Conservation (phyloP, 2,888 invertebrate species). For the Lumbricus terrestris region DNA sequence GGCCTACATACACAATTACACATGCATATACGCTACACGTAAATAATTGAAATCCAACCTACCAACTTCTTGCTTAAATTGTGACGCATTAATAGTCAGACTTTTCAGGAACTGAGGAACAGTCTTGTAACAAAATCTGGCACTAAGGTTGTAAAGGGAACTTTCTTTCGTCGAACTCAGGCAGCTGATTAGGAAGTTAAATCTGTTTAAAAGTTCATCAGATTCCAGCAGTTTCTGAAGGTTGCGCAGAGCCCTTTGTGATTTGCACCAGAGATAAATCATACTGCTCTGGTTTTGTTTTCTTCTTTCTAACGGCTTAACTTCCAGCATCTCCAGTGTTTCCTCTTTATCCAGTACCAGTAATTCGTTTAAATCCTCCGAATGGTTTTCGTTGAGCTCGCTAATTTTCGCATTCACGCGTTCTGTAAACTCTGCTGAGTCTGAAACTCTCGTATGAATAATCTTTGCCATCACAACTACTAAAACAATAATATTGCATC, state of each 20-base stretch:
- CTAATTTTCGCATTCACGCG: background rate
- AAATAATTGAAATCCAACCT: background rate
- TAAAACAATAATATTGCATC: background rate
- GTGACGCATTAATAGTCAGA: background rate
- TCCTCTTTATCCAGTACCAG: no score
- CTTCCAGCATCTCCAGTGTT: no score
- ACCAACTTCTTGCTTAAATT: background rate
- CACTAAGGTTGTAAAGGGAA: no score
- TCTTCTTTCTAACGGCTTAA: background rate
- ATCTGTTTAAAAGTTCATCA: background rate
- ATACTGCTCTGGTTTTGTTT: background rate
- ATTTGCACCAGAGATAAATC: background rate
- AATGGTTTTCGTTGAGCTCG: background rate
- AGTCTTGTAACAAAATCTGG: no score
- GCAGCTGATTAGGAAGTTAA: background rate
- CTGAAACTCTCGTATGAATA: background rate
- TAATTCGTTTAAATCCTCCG: no score
- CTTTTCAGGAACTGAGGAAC: background rate
- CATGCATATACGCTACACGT: no score
- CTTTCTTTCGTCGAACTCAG: background rate
- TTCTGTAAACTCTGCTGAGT: background rate
- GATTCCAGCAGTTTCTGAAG: background rate
- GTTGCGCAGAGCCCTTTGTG: background rate
- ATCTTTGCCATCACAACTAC: background rate
- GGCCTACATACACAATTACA: no score